Percentiles rank a stretch among this genome's conserved stretches.
phyloP scores from a whole-genome alignment of 2,113 vertebrate genomes.

The Cromileptes altivelis region DNA sequence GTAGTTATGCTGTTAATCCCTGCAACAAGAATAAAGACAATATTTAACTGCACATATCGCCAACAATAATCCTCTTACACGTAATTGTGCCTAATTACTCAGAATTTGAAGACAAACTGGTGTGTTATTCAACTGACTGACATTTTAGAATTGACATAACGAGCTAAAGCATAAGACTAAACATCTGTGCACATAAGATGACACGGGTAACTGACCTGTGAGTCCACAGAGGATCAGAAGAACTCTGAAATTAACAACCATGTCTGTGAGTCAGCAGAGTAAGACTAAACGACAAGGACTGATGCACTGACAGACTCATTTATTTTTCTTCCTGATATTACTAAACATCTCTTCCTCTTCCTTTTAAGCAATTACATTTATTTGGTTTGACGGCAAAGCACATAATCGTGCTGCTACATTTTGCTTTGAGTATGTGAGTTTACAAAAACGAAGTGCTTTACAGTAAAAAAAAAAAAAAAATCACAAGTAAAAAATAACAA shows the following conservation, averaged over 20 bases:
- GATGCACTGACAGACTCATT: neutral
- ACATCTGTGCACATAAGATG: neutral
- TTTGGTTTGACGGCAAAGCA: neutral
- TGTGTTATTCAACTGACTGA: neutral
- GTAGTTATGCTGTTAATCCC: conserved; percentile 33
- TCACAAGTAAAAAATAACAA: neutral
- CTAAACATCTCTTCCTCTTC: neutral
- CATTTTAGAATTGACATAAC: neutral
- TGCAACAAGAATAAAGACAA: conserved; percentile 23
- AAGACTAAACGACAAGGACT: neutral
- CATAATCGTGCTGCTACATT: neutral
- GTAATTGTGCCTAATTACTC: neutral
- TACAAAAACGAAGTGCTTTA: neutral
- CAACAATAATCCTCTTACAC: neutral
- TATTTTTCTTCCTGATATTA: conserved; percentile 52
- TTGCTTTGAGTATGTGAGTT: neutral
- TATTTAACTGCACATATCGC: neutral
- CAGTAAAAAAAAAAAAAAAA: neutral
- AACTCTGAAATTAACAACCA: conserved; percentile 33
- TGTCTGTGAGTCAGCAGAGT: neutral
- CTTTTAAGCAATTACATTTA: neutral
- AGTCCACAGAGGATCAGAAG: conserved; percentile 43
- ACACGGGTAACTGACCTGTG: conserved; percentile 52
- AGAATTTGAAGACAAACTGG: neutral
- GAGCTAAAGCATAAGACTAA: neutral